These are phyloP conservation scores for Pavo muticus DNA, from an alignment of 2,113 vertebrate genomes.

Conservation along the genomic window DNA sequence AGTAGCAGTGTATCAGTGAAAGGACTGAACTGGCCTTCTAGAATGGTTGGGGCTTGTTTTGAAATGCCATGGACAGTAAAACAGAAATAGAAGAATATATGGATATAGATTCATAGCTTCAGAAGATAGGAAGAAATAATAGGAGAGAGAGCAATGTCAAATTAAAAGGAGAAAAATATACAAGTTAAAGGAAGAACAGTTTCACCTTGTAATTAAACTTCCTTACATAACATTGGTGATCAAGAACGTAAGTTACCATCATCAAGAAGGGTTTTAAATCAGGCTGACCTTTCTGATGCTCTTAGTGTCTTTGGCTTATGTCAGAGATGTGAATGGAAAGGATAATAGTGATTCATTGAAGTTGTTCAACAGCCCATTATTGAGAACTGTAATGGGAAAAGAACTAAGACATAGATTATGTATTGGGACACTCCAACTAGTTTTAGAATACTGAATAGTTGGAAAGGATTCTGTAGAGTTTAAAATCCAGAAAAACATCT, in stretches of 20 bases:
- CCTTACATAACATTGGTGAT: background rate
- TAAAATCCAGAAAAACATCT: background rate
- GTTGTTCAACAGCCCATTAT: background rate
- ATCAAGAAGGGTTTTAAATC: background rate
- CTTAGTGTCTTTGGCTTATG: background rate
- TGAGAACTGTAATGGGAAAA: background rate
- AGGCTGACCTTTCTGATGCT: background rate
- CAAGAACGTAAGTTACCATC: background rate
- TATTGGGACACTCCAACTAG: background rate
- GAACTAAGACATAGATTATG: background rate
- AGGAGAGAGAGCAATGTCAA: background rate
- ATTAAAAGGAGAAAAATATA: background rate
- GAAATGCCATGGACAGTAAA: background rate
- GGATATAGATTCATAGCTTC: background rate
- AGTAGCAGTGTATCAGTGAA: background rate
- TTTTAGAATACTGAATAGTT: background rate
- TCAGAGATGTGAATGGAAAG: background rate
- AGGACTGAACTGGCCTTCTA: background rate
- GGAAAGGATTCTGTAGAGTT: background rate
- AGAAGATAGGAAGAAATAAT: background rate
- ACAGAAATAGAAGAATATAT: background rate
- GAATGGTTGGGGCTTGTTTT: background rate
- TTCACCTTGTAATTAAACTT: background rate
- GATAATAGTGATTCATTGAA: background rate
- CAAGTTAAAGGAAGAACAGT: background rate